Conservation (phyloP, 23 tunicate genomes). For the Trididemnum miniatum region DNA sequence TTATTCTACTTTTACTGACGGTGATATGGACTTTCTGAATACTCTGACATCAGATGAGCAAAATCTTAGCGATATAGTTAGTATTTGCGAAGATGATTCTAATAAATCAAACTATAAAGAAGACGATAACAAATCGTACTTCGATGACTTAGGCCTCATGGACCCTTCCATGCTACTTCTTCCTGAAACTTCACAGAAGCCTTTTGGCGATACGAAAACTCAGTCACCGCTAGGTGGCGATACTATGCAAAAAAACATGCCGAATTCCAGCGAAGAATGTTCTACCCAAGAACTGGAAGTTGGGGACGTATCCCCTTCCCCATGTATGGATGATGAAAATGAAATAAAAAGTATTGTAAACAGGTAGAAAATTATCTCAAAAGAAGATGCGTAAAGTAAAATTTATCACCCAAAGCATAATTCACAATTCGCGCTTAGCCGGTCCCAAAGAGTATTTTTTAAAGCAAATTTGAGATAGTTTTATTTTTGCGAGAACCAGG, state of each 20-base stretch:
- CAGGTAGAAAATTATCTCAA: too few relatives aligned
- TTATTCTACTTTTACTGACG: not conserved
- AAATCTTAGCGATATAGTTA: not conserved
- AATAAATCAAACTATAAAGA: not conserved
- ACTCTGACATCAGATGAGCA: not conserved
- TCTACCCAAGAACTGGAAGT: not conserved
- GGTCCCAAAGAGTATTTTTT: too few relatives aligned
- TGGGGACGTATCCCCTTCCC: not conserved
- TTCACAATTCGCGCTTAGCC: too few relatives aligned
- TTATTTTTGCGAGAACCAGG: too few relatives aligned
- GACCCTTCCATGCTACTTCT: not conserved
- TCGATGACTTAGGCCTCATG: not conserved
- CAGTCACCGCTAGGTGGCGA: constrained; percentile 2
- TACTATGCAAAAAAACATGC: not conserved
- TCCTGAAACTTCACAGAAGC: not conserved
- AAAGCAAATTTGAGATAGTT: too few relatives aligned
- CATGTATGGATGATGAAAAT: not conserved
- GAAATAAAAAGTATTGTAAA: not conserved
- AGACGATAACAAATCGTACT: not conserved
- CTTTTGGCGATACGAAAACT: not conserved
- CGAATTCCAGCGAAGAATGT: not conserved
- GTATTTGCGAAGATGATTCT: not conserved
- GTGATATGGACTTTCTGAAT: not conserved
- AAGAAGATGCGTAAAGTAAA: too few relatives aligned
- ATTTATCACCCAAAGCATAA: too few relatives aligned